Evolutionary conservation across 2,888 invertebrate species (phyloP), one percentile per base, ranked within the genome.

Genomic region (Hecatera dysodea): DNA sequence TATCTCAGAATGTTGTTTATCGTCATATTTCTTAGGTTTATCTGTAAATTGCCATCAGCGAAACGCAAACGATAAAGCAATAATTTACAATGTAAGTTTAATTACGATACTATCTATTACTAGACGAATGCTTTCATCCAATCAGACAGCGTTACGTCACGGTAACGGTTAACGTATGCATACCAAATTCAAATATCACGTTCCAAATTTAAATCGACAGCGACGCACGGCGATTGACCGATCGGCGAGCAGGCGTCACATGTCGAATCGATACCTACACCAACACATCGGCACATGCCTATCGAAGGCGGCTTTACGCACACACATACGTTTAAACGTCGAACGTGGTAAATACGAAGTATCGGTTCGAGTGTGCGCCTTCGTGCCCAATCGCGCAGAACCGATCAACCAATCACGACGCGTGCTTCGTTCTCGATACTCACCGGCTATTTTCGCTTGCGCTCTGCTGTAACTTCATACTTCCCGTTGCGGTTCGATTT

Each of bases 301-400:
- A 94, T 92, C 86, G 89, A 91, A 93, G 91, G 93, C 92, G 91
- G 90, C 88, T 90, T 92, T 87, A 88, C 84, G 87, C 90, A 72
- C 88, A 91, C 90, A 90, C 90, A 81, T 83, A 75, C 85, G 86
- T 79, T 86, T 78, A 88, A 90, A 92, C 90, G 90, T 93, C 92
- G 91, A 93, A 90, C 91, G 89, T 87, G 70, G 88, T 91, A 89
- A 88, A 85, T 85, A 85, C 85, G 85, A 75, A 77, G 85, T 93
- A 93, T 93, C 94, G 96, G 96, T 96, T 96, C 96, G 96, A 96
- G 96, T 96, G 94, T 96, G 96, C 96, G 96, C 96, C 80, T 83
- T 91, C 87, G 88, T 89, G 86, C 88, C 96, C 96, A 95, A 96
- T 96, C 91, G 95, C 93, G 94, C 93, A 91, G 93, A 96, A 96